These are phyloP conservation scores for Trissolcus basalis DNA, from an alignment of 1,140 invertebrate species.

Conservation along the genomic window DNA sequence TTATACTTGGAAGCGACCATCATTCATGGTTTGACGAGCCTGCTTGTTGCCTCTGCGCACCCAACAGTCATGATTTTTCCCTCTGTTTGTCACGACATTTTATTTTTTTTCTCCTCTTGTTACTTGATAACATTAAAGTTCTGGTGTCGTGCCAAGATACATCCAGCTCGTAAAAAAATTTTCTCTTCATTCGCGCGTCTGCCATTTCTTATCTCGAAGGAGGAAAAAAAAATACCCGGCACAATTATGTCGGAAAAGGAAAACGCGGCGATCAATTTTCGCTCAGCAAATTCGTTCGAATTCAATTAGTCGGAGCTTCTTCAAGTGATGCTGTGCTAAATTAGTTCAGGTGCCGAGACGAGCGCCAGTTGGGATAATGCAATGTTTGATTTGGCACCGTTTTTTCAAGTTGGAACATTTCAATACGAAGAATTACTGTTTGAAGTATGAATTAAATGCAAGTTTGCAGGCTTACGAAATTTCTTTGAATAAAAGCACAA, in stretches of 20 bases:
- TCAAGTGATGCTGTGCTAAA: background rate
- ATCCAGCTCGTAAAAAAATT: background rate
- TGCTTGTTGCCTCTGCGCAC: no score
- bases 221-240: background rate
- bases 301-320: slow-evolving; percentile 12
- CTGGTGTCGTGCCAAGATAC: slow-evolving; percentile 67
- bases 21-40: no score
- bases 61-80: slow-evolving; percentile 51
- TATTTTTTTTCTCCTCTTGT: slow-evolving; percentile 39
- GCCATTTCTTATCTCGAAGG: background rate
- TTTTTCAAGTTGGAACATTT: slow-evolving; percentile 1
- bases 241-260: background rate
- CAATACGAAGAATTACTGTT: slow-evolving; percentile 12
- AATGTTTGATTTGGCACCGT: slow-evolving; percentile 6
- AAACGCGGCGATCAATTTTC: background rate
- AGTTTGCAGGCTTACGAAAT: slow-evolving; percentile 9
- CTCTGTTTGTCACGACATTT: slow-evolving; percentile 42
- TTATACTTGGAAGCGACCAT: no score
- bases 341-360: background rate
- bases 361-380: slow-evolving; percentile 3
- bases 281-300: slow-evolving; percentile 1
- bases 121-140: slow-evolving; percentile 68
- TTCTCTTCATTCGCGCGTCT: slow-evolving; percentile 1
- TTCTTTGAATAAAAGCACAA: background rate
- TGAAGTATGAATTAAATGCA: slow-evolving; percentile 20